Evolutionary conservation across 1,140 invertebrate species (phyloP), one percentile per base, ranked within the genome.

Genomic region (Babylonia areolata): DNA sequence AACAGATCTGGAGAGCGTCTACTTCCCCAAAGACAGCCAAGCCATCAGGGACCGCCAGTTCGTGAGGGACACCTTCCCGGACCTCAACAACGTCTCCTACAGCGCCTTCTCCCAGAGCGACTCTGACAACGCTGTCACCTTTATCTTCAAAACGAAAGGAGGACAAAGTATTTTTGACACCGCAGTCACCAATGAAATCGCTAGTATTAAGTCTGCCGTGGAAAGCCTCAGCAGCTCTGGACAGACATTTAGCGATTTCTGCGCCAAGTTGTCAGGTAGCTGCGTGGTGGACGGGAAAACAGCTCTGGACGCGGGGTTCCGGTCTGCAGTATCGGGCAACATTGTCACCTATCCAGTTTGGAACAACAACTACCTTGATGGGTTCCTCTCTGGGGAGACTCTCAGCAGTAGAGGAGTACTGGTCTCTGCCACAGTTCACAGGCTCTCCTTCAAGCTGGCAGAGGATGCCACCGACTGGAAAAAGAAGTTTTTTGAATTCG

Each of bases 1-100:
- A 69, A 77, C 20, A 31, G 81, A 83, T 79, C 23, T 81, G 33
- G 78, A 81, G 58, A 40, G 11, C 5, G 6, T 86, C n/a, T 86
- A 86, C 78, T 64, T 73, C 31, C 85, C 85, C 12, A 81, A 20
- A 5, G 69, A 78, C 69, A 86, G 64, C 64, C 77, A 39, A 28
- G 78, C 78, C 28, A 23, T 37, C 39, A 51, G 28, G 40, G 39
- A 80, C 28, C 78, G 78, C 1, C 37, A 80, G 31, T n/a, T 31
- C 9, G n/a, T n/a, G 3, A 6, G 78, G 40, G 31, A 46, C 12
- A 80, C 28, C 39, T 46, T 46, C 39, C 42, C 80, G 28, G 79
- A 86, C 35, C 12, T 69, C 54, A 82, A 35, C 64, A n/a, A 69
- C 31, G 31, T 69, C 39, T 5, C 33, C 5, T 82, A 82, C 39